A percentile compares a stretch with the other conserved stretches of the same genome.
Evolutionary conservation across 2,113 vertebrate species (phyloP).

Genomic region (Micronycteris hirsuta): DNA sequence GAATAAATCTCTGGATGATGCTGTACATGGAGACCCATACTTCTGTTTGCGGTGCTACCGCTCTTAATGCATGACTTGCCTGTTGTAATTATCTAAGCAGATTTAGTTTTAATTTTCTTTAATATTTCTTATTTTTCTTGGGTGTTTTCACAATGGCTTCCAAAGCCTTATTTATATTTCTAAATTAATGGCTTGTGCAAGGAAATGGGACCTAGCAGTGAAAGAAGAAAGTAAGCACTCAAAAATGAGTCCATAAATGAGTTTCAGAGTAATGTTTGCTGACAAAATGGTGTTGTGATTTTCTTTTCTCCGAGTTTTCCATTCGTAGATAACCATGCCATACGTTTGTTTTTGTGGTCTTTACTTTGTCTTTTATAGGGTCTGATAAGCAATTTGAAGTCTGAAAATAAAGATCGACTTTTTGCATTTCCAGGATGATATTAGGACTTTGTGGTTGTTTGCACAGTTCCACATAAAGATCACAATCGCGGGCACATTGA

Average conservation of each 20-base stretch:
- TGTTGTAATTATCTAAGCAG: slow-evolving; percentile 59
- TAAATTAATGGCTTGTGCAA: slow-evolving; percentile 72
- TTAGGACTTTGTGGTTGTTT: slow-evolving; percentile 72
- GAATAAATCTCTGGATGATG: neutral
- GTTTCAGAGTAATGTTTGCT: slow-evolving; percentile 75
- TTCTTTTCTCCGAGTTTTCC: slow-evolving; percentile 64
- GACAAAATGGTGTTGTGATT: slow-evolving; percentile 75
- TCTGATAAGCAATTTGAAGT: slow-evolving; percentile 65
- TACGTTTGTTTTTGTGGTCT: slow-evolving; percentile 61
- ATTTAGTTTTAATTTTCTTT: slow-evolving; percentile 55
- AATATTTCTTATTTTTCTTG: slow-evolving; percentile 43
- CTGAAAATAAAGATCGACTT: slow-evolving; percentile 73
- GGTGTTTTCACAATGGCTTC: slow-evolving; percentile 53
- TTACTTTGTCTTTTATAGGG: slow-evolving; percentile 74
- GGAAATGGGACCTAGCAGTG: slow-evolving; percentile 45
- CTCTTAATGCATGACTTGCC: slow-evolving; percentile 49
- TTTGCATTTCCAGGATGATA: slow-evolving; percentile 68
- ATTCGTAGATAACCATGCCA: slow-evolving; percentile 64
- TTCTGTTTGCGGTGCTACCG: slow-evolving; percentile 10
- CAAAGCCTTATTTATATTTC: slow-evolving; percentile 74
- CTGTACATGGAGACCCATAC: neutral
- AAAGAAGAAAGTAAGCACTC: slow-evolving; percentile 67
- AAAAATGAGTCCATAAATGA: slow-evolving; percentile 72
- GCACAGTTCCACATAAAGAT: slow-evolving; percentile 71
- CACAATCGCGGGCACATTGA: slow-evolving; percentile 50